Evolutionary conservation across 2,797 vertebrate genomes (phyloP).

Genomic region (Pempheris klunzingeri): DNA sequence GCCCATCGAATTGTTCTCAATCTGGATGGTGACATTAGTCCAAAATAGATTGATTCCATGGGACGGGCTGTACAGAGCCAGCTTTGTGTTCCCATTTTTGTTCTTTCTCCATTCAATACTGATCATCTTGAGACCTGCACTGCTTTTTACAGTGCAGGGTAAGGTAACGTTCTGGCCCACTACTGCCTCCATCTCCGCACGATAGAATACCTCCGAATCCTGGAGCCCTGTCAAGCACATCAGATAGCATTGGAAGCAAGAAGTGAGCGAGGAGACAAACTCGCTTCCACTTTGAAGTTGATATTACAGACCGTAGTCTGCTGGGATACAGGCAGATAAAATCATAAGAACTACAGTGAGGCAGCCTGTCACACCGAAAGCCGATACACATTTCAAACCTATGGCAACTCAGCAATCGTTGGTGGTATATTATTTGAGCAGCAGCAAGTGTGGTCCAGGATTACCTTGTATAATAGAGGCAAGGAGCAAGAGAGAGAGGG

Average conservation of each 20-base stretch:
- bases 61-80: constrained; percentile 11
- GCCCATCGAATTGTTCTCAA: not conserved
- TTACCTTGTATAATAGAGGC: constrained; percentile 78
- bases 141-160: constrained; percentile 40
- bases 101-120: constrained; percentile 72
- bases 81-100: not conserved
- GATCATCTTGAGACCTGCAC: fast-evolving
- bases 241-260: constrained; percentile 44
- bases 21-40: constrained; percentile 33
- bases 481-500: constrained; percentile 65
- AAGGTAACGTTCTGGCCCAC: constrained; percentile 69
- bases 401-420: constrained; percentile 11
- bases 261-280: constrained; percentile 49
- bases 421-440: constrained; percentile 31
- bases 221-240: constrained; percentile 64
- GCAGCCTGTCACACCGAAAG: constrained; percentile 45
- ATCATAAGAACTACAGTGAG: constrained; percentile 44
- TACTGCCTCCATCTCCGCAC: constrained; percentile 37
- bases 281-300: constrained; percentile 54
- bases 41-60: fast-evolving
- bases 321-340: constrained; percentile 54
- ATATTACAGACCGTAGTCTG: constrained; percentile 36
- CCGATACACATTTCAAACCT: constrained; percentile 46
- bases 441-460: constrained; percentile 37
- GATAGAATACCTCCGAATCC: not conserved